Conservation (phyloP, 2,888 invertebrate species). For the Caenorhabditis afra region DNA sequence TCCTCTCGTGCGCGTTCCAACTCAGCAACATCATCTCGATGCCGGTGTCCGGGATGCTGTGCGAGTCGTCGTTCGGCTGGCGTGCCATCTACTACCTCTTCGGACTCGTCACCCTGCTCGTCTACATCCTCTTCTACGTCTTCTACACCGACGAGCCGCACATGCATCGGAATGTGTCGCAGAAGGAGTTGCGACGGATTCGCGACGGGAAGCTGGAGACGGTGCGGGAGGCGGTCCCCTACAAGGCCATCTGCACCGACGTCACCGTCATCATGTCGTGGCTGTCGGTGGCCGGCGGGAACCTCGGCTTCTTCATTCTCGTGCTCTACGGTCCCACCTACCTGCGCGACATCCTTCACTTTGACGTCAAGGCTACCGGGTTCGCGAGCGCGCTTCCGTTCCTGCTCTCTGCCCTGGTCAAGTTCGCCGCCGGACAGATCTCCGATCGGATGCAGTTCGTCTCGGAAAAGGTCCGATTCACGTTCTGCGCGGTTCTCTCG, state of each 20-base stretch:
- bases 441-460: slow-evolving; percentile 59
- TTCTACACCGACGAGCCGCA: slow-evolving; percentile 42
- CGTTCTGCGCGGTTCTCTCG: slow-evolving; percentile 63
- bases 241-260: slow-evolving; percentile 50
- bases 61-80: slow-evolving; percentile 48
- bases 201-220: slow-evolving; percentile 42
- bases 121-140: slow-evolving; percentile 29
- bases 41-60: slow-evolving; percentile 48
- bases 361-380: slow-evolving; percentile 65
- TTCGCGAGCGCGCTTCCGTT: slow-evolving; percentile 67
- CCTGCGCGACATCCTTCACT: slow-evolving; percentile 43
- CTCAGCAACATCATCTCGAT: slow-evolving; percentile 32
- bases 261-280: slow-evolving; percentile 35
- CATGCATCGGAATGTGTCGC: slow-evolving; percentile 20
- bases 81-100: slow-evolving; percentile 40
- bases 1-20: slow-evolving; percentile 31
- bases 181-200: slow-evolving; percentile 25
- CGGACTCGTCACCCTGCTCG: slow-evolving; percentile 30
- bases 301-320: slow-evolving; percentile 47
- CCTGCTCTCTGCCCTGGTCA: slow-evolving; percentile 56
- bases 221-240: slow-evolving; percentile 45
- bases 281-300: slow-evolving; percentile 48
- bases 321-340: slow-evolving; percentile 59
- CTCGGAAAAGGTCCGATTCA: slow-evolving; percentile 57
- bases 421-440: slow-evolving; percentile 63